A percentile compares a stretch with the other conserved stretches of the same genome.
Conservation (phyloP, 2,113 vertebrate genomes). For the rat (Rattus norvegicus) region GRCr8 NC_086024.1:9603001-9603500, state of each 20-base stretch:
- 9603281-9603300: background rate
- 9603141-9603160: background rate
- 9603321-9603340: slow-evolving; percentile 16
- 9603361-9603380: slow-evolving; percentile 42
- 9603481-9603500: background rate
- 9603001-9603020: background rate
- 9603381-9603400: background rate
- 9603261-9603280: background rate
- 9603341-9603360: slow-evolving; percentile 44
- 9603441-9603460: background rate
- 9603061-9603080: background rate
- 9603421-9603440: too few species aligned
- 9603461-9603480: background rate
- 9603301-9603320: background rate
- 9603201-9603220: background rate
- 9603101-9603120: background rate
- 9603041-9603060: background rate
- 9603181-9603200: background rate
- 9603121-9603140: background rate
- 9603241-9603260: slow-evolving; percentile 11
- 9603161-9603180: background rate
- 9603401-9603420: background rate
- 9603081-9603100: background rate
- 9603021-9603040: background rate
- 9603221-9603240: background rate